These are phyloP conservation scores for Tragelaphus buxtoni DNA, from an alignment of 2,113 vertebrate genomes.

Conservation along the genomic window DNA sequence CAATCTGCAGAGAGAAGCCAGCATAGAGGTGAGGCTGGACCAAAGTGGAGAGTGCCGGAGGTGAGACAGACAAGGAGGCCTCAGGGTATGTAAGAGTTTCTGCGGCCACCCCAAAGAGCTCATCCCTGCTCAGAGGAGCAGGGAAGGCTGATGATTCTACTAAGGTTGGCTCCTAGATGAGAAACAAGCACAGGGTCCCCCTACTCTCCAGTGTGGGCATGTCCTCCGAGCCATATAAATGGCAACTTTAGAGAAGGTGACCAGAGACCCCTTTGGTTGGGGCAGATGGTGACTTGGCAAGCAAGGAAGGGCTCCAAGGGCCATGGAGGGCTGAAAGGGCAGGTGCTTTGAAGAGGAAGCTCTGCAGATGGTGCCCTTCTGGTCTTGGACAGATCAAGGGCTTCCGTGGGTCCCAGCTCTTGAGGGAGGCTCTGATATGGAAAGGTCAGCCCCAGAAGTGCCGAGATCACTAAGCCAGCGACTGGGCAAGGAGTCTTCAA, in stretches of 20 bases:
- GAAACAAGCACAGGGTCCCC: neutral
- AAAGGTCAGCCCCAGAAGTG: slow-evolving; percentile 43
- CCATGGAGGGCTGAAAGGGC: slow-evolving; percentile 12
- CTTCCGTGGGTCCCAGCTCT: neutral
- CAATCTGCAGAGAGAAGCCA: neutral
- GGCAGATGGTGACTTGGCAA: slow-evolving; percentile 33
- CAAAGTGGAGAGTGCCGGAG: neutral
- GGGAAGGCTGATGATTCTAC: neutral
- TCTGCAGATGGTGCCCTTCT: slow-evolving; percentile 45
- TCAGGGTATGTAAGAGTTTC: neutral
- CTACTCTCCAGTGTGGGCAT: neutral
- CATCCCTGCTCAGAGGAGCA: neutral
- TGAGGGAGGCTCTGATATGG: neutral
- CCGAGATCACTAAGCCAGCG: neutral
- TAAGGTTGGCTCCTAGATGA: neutral
- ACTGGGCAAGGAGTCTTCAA: neutral
- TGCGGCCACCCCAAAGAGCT: neutral
- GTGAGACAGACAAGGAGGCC: neutral
- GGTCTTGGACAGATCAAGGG: slow-evolving; percentile 26
- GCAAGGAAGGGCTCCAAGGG: neutral
- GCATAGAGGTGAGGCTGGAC: neutral
- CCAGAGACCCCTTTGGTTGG: neutral
- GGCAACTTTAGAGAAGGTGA: neutral
- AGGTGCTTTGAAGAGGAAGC: slow-evolving; percentile 36
- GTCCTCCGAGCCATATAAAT: neutral